Conservation (phyloP, 2,888 invertebrate species). For the Mycalesis mineus region DNA sequence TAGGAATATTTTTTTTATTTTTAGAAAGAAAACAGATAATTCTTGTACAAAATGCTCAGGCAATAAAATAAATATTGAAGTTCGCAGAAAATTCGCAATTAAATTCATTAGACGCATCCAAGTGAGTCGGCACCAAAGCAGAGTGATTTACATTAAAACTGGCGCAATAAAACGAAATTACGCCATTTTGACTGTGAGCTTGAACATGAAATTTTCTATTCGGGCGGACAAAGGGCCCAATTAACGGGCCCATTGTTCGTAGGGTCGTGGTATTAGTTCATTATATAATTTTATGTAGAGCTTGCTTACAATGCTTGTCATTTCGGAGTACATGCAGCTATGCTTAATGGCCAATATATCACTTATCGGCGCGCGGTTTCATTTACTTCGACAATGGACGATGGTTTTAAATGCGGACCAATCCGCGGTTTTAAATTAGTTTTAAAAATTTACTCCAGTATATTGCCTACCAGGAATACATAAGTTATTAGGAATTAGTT, state of each 20-base stretch:
- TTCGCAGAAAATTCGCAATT: conserved; percentile 27
- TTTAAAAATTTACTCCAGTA: neutral
- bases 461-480: neutral
- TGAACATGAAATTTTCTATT: conserved; percentile 74
- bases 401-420: neutral
- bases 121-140: conserved; percentile 57
- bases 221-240: conserved; percentile 70
- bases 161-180: conserved; percentile 61
- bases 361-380: conserved; percentile 7
- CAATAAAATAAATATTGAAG: conserved; percentile 35
- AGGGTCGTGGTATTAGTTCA: conserved; percentile 61
- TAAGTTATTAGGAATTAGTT: too few species aligned
- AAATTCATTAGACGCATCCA: conserved; percentile 31
- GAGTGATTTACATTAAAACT: conserved; percentile 68
- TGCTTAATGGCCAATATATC: conserved; percentile 29
- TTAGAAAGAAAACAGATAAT: neutral
- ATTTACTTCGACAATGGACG: neutral
- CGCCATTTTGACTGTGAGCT: conserved; percentile 55
- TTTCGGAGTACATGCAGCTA: conserved; percentile 22
- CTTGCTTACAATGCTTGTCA: conserved; percentile 36
- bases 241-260: conserved; percentile 69
- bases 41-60: neutral
- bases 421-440: neutral
- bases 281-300: conserved; percentile 70
- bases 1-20: too few species aligned